Evolutionary conservation across 2,888 invertebrate genomes (phyloP).

Genomic region (Punctoribates punctum): DNA sequence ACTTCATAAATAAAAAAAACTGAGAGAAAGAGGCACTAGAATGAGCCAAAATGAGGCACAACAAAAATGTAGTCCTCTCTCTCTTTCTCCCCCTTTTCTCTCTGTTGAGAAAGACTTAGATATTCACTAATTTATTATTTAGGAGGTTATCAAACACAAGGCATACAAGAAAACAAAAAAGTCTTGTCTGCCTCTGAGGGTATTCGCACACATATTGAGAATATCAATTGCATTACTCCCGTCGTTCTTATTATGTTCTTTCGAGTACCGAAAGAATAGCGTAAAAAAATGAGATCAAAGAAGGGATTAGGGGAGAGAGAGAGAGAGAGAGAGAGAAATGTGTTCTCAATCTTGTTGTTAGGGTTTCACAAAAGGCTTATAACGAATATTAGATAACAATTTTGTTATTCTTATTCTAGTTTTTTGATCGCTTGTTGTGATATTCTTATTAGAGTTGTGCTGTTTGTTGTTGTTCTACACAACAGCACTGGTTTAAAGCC

Average conservation of each 20-base stretch:
- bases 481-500: neutral
- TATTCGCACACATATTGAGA: neutral
- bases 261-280: neutral
- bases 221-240: no score
- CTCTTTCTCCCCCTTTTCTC: neutral
- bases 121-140: slow-evolving; percentile 33
- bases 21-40: neutral
- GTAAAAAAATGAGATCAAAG: slow-evolving; percentile 12
- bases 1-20: slow-evolving; percentile 25
- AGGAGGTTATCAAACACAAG: slow-evolving; percentile 19
- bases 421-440: slow-evolving; percentile 16
- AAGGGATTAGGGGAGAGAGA: neutral
- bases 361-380: slow-evolving; percentile 25
- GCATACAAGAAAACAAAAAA: slow-evolving; percentile 1
- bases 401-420: neutral
- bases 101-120: neutral
- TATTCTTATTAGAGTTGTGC: neutral
- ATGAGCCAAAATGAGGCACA: neutral
- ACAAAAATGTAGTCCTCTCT: neutral
- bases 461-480: neutral
- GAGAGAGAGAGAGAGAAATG: neutral
- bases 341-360: slow-evolving; percentile 14
- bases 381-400: slow-evolving; percentile 24
- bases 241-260: no score
- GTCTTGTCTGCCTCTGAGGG: slow-evolving; percentile 29